Percentiles rank a stretch among this genome's conserved stretches.
Evolutionary conservation across 2,113 vertebrate species (phyloP).

Genomic region (Gulo gulo): DNA sequence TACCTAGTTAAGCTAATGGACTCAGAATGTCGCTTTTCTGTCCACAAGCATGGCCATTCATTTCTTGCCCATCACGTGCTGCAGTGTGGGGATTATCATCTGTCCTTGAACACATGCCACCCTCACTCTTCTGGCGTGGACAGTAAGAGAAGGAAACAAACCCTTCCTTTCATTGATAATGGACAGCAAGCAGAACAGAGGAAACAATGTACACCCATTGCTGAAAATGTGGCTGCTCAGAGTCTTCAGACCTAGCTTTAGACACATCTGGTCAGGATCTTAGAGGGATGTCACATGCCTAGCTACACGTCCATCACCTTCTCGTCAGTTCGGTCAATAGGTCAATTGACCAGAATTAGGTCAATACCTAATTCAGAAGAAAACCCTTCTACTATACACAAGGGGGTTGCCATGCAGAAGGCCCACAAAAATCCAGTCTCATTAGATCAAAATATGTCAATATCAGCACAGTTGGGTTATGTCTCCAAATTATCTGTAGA

Average conservation of each 20-base stretch:
- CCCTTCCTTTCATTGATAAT: neutral
- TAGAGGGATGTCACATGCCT: neutral
- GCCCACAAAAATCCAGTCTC: neutral
- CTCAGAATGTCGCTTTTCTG: neutral
- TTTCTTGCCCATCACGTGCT: neutral
- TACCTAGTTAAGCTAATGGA: neutral
- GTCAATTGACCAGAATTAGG: no score
- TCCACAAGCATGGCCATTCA: neutral
- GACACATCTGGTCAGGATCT: neutral
- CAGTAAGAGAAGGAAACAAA: neutral
- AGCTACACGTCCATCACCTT: neutral
- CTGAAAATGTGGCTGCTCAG: neutral
- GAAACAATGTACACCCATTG: neutral
- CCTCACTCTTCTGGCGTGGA: neutral
- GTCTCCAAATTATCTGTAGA: neutral
- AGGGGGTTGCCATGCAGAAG: neutral
- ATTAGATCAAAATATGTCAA: neutral
- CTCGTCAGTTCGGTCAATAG: neutral
- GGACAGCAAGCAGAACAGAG: neutral
- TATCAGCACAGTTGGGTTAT: neutral
- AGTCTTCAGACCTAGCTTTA: neutral
- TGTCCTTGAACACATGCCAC: neutral
- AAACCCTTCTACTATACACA: neutral
- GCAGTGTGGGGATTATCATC: neutral
- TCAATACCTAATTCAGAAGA: neutral